phyloP scores from a whole-genome alignment of 2,888 invertebrate species.

The Dryadula phaetusa region DNA sequence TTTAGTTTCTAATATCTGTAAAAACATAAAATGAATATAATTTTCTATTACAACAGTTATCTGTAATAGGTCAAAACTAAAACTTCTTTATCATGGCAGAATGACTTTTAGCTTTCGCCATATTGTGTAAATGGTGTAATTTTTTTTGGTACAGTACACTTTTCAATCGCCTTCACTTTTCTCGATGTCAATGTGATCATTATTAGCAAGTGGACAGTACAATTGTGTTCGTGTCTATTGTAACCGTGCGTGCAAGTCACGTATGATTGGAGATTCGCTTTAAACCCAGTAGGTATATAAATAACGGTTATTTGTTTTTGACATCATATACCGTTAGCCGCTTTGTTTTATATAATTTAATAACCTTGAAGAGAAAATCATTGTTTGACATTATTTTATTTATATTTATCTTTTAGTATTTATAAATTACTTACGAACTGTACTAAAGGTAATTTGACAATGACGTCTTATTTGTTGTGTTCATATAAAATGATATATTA shows the following conservation, averaged over 20 bases:
- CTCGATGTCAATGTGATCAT: slow-evolving; percentile 46
- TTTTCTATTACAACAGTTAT: background rate
- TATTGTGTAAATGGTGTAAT: slow-evolving; percentile 22
- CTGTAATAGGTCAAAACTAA: background rate
- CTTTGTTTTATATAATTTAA: slow-evolving; percentile 5
- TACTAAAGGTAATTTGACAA: no score
- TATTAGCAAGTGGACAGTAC: slow-evolving; percentile 53
- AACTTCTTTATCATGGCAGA: slow-evolving; percentile 7
- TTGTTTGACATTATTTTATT: background rate
- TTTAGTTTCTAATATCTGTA: background rate
- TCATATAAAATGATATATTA: no score
- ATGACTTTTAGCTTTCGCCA: slow-evolving; percentile 27
- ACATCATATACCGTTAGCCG: background rate
- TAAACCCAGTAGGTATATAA: slow-evolving; percentile 20
- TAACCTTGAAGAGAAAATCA: background rate
- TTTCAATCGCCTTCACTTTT: slow-evolving; percentile 42
- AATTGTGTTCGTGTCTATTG: slow-evolving; percentile 49
- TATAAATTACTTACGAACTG: no score
- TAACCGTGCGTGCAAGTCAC: slow-evolving; percentile 39
- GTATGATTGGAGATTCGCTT: slow-evolving; percentile 37
- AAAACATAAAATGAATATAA: background rate
- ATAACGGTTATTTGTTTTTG: slow-evolving; percentile 32
- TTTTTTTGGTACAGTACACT: slow-evolving; percentile 39
- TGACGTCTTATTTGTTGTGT: no score
- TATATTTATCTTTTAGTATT: background rate